Evolutionary conservation across 2,797 vertebrate species (phyloP).

Genomic region (Meda fulgida): DNA sequence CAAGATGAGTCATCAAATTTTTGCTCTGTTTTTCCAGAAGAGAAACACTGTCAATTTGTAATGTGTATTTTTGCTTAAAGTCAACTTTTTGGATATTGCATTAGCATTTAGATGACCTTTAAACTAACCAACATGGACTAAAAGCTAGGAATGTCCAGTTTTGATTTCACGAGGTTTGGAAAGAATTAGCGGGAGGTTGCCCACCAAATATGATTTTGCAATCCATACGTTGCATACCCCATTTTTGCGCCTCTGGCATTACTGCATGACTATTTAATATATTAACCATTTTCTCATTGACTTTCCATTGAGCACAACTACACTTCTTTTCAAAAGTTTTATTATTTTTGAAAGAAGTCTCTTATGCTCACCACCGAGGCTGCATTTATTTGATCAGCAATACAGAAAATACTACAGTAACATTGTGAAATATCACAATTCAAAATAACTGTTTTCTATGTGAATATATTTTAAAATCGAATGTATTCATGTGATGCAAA

Average conservation of each 20-base stretch:
- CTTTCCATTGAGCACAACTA: background rate
- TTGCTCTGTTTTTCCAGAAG: background rate
- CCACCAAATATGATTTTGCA: background rate
- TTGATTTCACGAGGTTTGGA: background rate
- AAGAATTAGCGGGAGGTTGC: background rate
- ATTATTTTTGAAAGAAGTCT: background rate
- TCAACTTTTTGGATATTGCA: background rate
- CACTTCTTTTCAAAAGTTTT: background rate
- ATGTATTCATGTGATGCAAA: background rate
- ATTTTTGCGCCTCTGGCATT: background rate
- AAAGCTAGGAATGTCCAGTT: background rate
- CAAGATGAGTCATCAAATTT: background rate
- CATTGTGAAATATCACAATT: background rate
- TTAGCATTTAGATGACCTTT: slow-evolving; percentile 31
- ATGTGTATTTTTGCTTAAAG: background rate
- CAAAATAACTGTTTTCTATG: background rate
- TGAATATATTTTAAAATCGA: background rate
- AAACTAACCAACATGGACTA: background rate
- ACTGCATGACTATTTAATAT: background rate
- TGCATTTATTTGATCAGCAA: background rate
- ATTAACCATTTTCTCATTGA: background rate
- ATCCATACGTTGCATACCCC: background rate
- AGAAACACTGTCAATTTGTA: background rate
- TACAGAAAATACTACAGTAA: background rate
- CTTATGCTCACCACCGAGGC: too few relatives aligned